phyloP scores from a whole-genome alignment of 2,797 vertebrate genomes.

The Lepilemur septentrionalis region DNA sequence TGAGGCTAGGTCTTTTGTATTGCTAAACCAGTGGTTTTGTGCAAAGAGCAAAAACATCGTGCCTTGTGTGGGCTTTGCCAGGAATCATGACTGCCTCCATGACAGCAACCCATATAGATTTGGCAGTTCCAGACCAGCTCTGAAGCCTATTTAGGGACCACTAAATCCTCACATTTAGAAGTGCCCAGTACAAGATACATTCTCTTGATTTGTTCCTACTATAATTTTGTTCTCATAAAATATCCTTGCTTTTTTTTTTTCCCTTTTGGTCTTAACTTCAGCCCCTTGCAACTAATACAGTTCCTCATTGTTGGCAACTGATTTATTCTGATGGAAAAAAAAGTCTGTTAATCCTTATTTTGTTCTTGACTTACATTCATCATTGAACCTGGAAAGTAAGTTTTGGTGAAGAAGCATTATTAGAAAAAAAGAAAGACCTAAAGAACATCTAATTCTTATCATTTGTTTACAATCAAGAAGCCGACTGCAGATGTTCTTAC shows the following conservation, averaged over 20 bases:
- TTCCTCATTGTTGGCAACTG: not conserved
- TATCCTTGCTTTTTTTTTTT: not conserved
- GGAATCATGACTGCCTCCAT: not conserved
- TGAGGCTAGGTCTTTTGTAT: not conserved
- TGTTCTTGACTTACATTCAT: conserved; percentile 35
- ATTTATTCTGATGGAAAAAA: not conserved
- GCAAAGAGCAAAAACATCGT: not conserved
- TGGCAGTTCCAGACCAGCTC: not conserved
- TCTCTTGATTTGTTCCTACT: not conserved
- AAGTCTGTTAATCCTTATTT: not conserved
- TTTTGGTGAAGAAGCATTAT: conserved; percentile 43
- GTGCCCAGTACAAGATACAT: not conserved
- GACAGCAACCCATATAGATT: not conserved
- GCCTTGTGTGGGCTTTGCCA: not conserved
- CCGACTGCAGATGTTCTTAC: conserved; percentile 48
- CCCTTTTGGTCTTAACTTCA: not conserved
- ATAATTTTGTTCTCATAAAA: not conserved
- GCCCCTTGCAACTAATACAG: not conserved
- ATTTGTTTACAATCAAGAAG: conserved; percentile 45
- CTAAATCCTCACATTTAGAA: not conserved
- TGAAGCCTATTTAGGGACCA: not conserved
- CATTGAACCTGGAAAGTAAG: conserved; percentile 32
- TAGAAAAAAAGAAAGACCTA: not conserved
- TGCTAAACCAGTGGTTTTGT: not conserved
- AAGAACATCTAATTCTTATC: conserved; percentile 12